Percentiles rank a stretch among this genome's conserved stretches.
phyloP scores from a whole-genome alignment of 2,888 invertebrate species.

The Chaitophorus viminalis region DNA sequence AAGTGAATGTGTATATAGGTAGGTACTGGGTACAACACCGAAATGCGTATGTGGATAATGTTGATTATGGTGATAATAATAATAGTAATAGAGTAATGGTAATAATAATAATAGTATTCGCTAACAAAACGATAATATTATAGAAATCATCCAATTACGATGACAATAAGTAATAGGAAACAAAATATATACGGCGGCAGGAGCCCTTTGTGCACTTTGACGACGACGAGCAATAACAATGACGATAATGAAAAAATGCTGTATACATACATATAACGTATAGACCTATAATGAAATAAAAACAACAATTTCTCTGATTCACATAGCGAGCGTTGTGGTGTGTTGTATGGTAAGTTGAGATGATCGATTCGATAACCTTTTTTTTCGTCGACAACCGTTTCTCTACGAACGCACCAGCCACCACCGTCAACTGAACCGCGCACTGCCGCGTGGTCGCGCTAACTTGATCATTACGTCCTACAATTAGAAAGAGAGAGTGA shows the following conservation, averaged over 20 bases:
- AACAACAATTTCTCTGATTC: constrained; percentile 61
- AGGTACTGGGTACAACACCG: neutral
- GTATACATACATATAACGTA: neutral
- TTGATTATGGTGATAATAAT: constrained; percentile 3
- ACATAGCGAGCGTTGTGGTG: constrained; percentile 48
- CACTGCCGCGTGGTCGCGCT: constrained; percentile 39
- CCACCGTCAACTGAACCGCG: neutral
- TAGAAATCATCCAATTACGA: constrained; percentile 60
- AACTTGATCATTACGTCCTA: constrained; percentile 56
- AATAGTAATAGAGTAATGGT: neutral
- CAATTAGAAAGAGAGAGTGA: constrained; percentile 58
- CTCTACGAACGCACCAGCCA: constrained; percentile 47
- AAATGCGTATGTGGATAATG: constrained; percentile 7
- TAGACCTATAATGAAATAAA: constrained; percentile 30
- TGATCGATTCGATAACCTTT: constrained; percentile 62
- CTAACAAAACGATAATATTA: constrained; percentile 42
- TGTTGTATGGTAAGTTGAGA: neutral
- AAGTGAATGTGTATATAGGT: too few species aligned
- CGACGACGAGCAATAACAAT: constrained; percentile 51
- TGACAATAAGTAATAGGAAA: constrained; percentile 54
- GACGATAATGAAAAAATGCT: constrained; percentile 3
- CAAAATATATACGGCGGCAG: constrained; percentile 49
- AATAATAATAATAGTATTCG: constrained; percentile 17
- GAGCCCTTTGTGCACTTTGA: constrained; percentile 50
- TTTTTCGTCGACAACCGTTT: constrained; percentile 55